phyloP scores from a whole-genome alignment of 2,113 vertebrate genomes.

The Gambusia holbrooki region DNA sequence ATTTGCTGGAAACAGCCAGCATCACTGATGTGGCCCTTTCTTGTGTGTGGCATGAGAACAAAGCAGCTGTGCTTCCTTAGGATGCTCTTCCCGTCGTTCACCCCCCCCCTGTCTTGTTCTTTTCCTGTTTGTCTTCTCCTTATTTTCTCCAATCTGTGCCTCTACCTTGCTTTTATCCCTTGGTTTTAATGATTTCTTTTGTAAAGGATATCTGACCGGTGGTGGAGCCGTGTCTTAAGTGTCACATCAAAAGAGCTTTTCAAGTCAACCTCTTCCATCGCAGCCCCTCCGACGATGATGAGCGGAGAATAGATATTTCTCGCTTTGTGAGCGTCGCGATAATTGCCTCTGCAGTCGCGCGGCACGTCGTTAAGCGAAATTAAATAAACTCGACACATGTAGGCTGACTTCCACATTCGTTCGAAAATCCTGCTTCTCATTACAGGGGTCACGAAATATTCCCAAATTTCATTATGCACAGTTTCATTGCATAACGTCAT shows the following conservation, averaged over 20 bases:
- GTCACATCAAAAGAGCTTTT: slow-evolving; percentile 51
- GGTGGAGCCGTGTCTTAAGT: slow-evolving; percentile 25
- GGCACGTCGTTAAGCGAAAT: slow-evolving; percentile 20
- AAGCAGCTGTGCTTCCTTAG: slow-evolving; percentile 59
- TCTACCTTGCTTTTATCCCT: slow-evolving; percentile 56
- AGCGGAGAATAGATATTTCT: slow-evolving; percentile 14
- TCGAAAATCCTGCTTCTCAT: slow-evolving; percentile 30
- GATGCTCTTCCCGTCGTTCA: slow-evolving; percentile 38
- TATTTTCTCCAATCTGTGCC: slow-evolving; percentile 24
- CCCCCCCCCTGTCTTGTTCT: slow-evolving; percentile 7
- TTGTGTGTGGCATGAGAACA: slow-evolving; percentile 72
- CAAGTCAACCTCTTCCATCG: slow-evolving; percentile 50
- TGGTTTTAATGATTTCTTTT: slow-evolving; percentile 61
- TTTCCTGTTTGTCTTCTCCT: slow-evolving; percentile 28
- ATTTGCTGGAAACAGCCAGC: slow-evolving; percentile 60
- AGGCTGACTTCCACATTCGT: slow-evolving; percentile 36
- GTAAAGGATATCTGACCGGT: slow-evolving; percentile 52
- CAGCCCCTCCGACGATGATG: slow-evolving; percentile 9
- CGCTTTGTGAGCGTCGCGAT: slow-evolving; percentile 14
- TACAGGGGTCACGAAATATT: slow-evolving; percentile 50
- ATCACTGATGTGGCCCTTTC: slow-evolving; percentile 72
- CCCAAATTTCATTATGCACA: slow-evolving; percentile 61
- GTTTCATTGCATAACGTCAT: slow-evolving; percentile 67
- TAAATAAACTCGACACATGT: slow-evolving; percentile 29
- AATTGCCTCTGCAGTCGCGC: slow-evolving; percentile 1